phyloP scores from a whole-genome alignment of 1,140 invertebrate species.

The Zaprionus taronus region DNA sequence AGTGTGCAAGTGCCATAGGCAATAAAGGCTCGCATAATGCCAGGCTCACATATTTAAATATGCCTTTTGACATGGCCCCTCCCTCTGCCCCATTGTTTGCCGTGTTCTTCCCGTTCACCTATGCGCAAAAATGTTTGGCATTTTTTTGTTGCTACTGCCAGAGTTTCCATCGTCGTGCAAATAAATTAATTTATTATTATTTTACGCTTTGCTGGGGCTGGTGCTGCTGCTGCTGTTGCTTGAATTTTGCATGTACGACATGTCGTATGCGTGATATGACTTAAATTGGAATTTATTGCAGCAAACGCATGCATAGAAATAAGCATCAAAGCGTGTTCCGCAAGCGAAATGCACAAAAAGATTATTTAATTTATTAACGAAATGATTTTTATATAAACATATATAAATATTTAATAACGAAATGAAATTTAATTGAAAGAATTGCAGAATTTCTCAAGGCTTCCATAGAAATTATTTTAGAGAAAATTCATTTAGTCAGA shows the following conservation, averaged over 20 bases:
- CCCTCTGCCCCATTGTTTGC: constrained; percentile 39
- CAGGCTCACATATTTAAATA: constrained; percentile 61
- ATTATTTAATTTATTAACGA: constrained; percentile 27
- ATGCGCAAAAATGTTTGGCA: constrained; percentile 64
- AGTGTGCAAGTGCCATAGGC: constrained; percentile 38
- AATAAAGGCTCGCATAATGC: constrained; percentile 35
- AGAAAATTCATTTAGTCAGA: constrained; percentile 22
- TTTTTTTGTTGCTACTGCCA: constrained; percentile 34
- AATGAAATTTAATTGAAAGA: constrained; percentile 9
- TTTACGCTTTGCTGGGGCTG: constrained; percentile 46
- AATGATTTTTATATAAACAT: no score
- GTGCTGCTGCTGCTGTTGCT: constrained; percentile 4
- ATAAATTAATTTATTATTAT: constrained; percentile 82
- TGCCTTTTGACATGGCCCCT: constrained; percentile 49
- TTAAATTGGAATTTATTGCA: constrained; percentile 78
- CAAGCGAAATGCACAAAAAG: constrained; percentile 11
- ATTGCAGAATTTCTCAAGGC: neutral
- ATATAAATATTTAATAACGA: constrained; percentile 28
- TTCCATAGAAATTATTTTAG: neutral
- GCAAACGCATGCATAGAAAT: constrained; percentile 19
- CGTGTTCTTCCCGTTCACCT: constrained; percentile 33
- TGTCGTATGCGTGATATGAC: constrained; percentile 74
- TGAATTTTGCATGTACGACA: constrained; percentile 67
- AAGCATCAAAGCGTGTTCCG: constrained; percentile 2
- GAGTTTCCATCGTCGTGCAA: constrained; percentile 52